Evolutionary conservation across 2,113 vertebrate genomes (phyloP), one percentile per base, ranked within the genome.

Genomic region (Pedetes capensis): DNA sequence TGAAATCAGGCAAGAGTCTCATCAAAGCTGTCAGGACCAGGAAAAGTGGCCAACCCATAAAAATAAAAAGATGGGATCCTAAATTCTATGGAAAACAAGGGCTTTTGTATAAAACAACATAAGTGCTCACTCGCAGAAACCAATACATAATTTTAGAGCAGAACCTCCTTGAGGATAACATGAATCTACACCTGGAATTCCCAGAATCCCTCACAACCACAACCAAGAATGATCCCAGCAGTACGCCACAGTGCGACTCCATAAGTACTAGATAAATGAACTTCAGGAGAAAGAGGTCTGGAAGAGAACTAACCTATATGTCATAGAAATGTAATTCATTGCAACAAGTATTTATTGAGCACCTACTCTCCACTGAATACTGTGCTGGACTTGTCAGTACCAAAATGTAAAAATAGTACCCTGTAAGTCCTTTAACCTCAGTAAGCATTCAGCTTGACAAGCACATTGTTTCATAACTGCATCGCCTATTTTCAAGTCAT

Each of bases 361-460:
- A 76, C 20, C 9, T 87, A 4, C 12, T 55, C 37, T 85, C 87
- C 59, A 89, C 4, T 83, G 29, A 75, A 42, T 42, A 75, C 20
- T 29, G 6, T 51, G 29, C 39, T 68, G 32, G 8, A 81, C 8
- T 42, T 39, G 9, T 5, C 3, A 68, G 37, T 37, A 53, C 42
- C 14, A 69, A 87, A 23, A 53, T 55, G 27, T 59, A 86, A 91
- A 92, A 53, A 2, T 6, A 39, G 2, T 76, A 11, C 84, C 49
- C 14, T 81, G 53, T 5, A 10, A 68, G 22, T 87, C 53, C 42
- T n/a, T 91, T 81, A 63, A 34, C 29, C 42, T 76, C 39, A 75
- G 66, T 47, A n/a, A 78, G 39, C 34, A 89, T 78, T 89, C 49
- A 83, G 78, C 53, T 81, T 95, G 51, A 81, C 76, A 34, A 95